phyloP scores from a whole-genome alignment of 2,113 vertebrate species.

The Noctilio leporinus region DNA sequence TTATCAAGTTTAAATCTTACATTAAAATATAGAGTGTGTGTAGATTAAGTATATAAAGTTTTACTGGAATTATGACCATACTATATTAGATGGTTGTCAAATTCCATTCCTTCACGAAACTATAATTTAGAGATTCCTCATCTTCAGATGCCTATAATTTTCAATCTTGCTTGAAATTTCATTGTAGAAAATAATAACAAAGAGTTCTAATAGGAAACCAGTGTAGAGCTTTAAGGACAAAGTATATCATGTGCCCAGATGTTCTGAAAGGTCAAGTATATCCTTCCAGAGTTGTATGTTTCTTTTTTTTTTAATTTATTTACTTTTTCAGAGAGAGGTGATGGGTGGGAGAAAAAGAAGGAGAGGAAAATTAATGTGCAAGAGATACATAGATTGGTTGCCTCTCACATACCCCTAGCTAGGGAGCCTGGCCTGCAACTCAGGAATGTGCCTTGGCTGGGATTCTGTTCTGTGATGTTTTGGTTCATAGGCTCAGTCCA shows the following conservation, averaged over 20 bases:
- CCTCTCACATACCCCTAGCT: no score
- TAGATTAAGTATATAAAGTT: neutral
- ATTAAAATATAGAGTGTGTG: neutral
- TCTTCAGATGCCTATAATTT: neutral
- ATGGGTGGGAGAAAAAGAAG: no score
- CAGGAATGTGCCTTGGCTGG: no score
- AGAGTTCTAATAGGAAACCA: no score
- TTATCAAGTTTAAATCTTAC: neutral
- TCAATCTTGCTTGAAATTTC: neutral
- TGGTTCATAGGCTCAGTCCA: no score
- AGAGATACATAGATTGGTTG: no score
- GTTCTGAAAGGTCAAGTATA: neutral
- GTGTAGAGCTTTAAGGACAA: no score
- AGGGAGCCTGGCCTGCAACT: no score
- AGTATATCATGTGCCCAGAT: neutral
- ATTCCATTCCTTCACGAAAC: neutral
- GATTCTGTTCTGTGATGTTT: no score
- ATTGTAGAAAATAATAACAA: neutral
- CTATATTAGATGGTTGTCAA: neutral
- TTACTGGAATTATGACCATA: neutral
- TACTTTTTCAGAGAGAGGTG: no score
- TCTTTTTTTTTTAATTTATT: no score
- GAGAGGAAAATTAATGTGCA: no score
- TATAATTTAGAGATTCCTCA: neutral
- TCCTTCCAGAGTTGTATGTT: neutral